A percentile compares a stretch with the other conserved stretches of the same genome.
Conservation (phyloP, 2,113 vertebrate genomes). For the Chloebia gouldiae region DNA sequence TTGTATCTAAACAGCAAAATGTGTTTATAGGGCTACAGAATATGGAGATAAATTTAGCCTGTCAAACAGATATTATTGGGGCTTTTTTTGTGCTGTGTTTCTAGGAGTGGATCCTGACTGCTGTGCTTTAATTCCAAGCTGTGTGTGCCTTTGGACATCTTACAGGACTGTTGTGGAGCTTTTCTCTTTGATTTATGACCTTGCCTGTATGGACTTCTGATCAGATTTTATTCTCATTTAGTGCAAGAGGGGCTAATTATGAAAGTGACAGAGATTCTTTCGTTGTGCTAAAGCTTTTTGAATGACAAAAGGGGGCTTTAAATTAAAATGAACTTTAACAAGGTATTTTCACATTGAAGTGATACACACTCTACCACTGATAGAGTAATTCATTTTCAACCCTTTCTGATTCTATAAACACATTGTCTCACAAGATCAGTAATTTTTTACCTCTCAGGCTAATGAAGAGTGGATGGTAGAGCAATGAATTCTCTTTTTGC, state of each 20-base stretch:
- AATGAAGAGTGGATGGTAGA: slow-evolving; percentile 58
- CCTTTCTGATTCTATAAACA: slow-evolving; percentile 79
- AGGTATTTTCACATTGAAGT: slow-evolving; percentile 73
- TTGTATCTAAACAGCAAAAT: slow-evolving; percentile 64
- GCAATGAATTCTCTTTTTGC: slow-evolving; percentile 60
- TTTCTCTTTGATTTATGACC: slow-evolving; percentile 74
- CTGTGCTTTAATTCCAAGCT: slow-evolving; percentile 46
- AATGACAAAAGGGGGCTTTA: slow-evolving; percentile 73
- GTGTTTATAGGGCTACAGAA: slow-evolving; percentile 63
- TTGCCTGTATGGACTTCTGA: slow-evolving; percentile 66
- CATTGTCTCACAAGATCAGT: slow-evolving; percentile 78
- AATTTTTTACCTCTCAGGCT: slow-evolving; percentile 77
- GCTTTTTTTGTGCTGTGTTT: slow-evolving; percentile 62
- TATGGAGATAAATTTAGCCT: slow-evolving; percentile 81
- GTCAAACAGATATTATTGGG: slow-evolving; percentile 67
- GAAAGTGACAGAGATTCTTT: slow-evolving; percentile 65
- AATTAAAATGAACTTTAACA: slow-evolving; percentile 81
- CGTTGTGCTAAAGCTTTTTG: slow-evolving; percentile 64
- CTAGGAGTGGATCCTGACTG: slow-evolving; percentile 57
- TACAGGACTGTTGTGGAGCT: slow-evolving; percentile 40
- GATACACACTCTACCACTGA: slow-evolving; percentile 67
- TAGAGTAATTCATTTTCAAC: slow-evolving; percentile 81
- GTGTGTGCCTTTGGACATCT: slow-evolving; percentile 60
- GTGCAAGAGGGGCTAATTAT: slow-evolving; percentile 67
- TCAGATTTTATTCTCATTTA: slow-evolving; percentile 72